phyloP scores from a whole-genome alignment of 1,140 invertebrate genomes.

The Maniola jurtina region DNA sequence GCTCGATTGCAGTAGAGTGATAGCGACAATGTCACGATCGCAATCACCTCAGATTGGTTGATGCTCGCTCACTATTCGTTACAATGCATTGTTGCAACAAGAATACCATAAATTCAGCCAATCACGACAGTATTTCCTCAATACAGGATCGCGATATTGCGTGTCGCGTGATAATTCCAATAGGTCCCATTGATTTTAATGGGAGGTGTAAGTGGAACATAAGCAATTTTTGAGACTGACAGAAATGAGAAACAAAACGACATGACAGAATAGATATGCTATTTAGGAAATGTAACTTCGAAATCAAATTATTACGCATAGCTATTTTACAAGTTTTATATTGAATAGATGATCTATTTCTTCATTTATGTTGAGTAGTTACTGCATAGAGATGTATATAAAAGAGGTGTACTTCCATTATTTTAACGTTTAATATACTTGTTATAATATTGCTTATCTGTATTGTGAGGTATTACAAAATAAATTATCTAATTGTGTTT shows the following conservation, averaged over 20 bases:
- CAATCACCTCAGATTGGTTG: too few relatives aligned
- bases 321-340: background rate
- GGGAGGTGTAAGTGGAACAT: constrained; percentile 4
- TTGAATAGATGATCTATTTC: background rate
- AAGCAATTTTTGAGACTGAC: constrained; percentile 34
- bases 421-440: background rate
- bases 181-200: background rate
- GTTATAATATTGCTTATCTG: background rate
- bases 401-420: constrained; percentile 5
- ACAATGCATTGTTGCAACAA: too few relatives aligned
- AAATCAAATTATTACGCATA: background rate
- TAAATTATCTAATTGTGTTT: background rate
- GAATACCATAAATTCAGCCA: too few relatives aligned
- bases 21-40: too few relatives aligned
- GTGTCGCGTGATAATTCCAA: too few relatives aligned
- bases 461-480: background rate
- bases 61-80: too few relatives aligned
- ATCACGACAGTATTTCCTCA: too few relatives aligned
- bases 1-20: too few relatives aligned
- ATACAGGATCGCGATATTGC: too few relatives aligned
- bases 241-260: constrained; percentile 9
- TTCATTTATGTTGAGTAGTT: background rate
- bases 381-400: background rate
- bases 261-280: constrained; percentile 32
- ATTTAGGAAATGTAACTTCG: constrained; percentile 4